Percentiles rank a stretch among this genome's conserved stretches.
Evolutionary conservation across 2,888 invertebrate species (phyloP).

Genomic region (Eupithecia pulchellata): DNA sequence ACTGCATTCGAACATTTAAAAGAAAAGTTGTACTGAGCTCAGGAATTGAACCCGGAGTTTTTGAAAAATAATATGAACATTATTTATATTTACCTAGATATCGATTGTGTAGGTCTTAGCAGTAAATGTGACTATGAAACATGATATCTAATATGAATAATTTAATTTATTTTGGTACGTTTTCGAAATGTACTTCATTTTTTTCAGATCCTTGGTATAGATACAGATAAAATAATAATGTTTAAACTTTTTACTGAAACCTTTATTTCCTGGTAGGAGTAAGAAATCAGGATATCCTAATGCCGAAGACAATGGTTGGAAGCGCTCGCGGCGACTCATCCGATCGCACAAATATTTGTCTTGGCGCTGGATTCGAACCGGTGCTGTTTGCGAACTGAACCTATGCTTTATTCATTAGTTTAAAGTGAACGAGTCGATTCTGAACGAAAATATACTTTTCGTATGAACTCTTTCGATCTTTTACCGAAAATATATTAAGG

Average conservation of each 20-base stretch:
- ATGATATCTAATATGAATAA: no score
- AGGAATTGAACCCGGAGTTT: no score
- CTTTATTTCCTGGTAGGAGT: slow-evolving; percentile 20
- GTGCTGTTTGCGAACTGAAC: slow-evolving; percentile 35
- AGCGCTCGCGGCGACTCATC: slow-evolving; percentile 35
- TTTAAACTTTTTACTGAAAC: background rate
- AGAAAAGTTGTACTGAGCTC: no score
- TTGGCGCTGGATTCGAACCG: slow-evolving; percentile 46
- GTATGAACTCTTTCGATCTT: background rate
- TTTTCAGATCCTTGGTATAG: no score
- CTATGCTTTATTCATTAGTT: slow-evolving; percentile 46
- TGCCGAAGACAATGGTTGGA: slow-evolving; percentile 39
- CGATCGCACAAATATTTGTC: slow-evolving; percentile 42
- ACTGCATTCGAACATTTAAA: no score
- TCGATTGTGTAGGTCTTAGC: no score
- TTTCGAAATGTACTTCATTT: no score
- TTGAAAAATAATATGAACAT: no score
- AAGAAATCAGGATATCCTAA: slow-evolving; percentile 41
- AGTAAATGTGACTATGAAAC: no score
- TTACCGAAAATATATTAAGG: background rate
- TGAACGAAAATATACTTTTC: background rate
- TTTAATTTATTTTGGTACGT: no score
- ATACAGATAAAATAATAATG: background rate
- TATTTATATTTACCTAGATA: no score
- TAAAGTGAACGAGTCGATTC: slow-evolving; percentile 21